phyloP scores from a whole-genome alignment of 2,113 vertebrate genomes.

The Parotia lawesii region DNA sequence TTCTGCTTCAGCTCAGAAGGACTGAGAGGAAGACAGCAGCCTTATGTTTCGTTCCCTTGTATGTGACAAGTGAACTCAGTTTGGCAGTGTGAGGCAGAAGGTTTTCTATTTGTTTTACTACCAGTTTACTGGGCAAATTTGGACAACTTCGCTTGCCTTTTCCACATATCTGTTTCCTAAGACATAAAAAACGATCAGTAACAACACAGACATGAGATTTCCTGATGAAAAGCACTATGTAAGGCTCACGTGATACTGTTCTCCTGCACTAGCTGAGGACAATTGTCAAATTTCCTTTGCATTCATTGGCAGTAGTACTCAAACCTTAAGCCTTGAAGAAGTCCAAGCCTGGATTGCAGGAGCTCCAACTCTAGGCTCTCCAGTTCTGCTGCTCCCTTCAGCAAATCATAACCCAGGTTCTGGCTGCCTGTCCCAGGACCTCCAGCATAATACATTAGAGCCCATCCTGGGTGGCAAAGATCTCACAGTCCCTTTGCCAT shows the following conservation, averaged over 20 bases:
- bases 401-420: not conserved
- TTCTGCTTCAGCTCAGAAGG: slow-evolving; percentile 9
- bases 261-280: not conserved
- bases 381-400: not conserved
- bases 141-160: not conserved
- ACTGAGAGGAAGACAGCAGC: slow-evolving; percentile 28
- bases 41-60: not conserved
- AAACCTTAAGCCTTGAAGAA: not conserved
- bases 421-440: not conserved
- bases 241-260: not conserved
- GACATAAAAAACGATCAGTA: not conserved
- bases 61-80: not conserved
- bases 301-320: not conserved
- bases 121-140: not conserved
- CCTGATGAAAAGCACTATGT: not conserved
- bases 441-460: not conserved
- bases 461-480: not conserved
- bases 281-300: not conserved
- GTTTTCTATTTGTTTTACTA: not conserved
- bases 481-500: not conserved
- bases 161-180: not conserved
- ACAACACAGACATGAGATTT: not conserved
- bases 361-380: not conserved
- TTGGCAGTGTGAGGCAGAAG: slow-evolving; percentile 2
- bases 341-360: not conserved